Evolutionary conservation across 2,888 invertebrate species (phyloP).

Genomic region (Eutolmus rufibarbis): DNA sequence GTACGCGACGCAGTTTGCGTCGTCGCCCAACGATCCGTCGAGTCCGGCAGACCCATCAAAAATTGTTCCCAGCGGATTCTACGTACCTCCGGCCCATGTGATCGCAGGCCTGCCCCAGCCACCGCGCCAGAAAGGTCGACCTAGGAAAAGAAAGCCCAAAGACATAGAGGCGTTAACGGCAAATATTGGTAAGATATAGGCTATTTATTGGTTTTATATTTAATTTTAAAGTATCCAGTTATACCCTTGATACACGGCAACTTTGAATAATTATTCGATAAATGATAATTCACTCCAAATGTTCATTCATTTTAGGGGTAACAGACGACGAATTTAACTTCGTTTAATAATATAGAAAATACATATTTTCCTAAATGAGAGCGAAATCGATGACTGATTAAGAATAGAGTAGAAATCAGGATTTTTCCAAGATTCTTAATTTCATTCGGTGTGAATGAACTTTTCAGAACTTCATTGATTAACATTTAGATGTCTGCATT

Average conservation of each 20-base stretch:
- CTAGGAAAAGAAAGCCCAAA: conserved; percentile 91
- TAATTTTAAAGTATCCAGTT: not conserved
- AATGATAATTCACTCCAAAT: no score
- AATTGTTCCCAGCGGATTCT: conserved; percentile 64
- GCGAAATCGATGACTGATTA: no score
- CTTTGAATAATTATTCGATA: no score
- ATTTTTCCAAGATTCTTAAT: no score
- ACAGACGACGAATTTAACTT: no score
- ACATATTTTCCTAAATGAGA: no score
- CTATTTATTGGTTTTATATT: not conserved
- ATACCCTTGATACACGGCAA: not conserved
- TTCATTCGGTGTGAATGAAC: no score
- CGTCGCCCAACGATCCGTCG: conserved; percentile 62
- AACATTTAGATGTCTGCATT: no score
- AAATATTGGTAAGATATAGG: conserved; percentile 75
- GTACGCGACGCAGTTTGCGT: conserved; percentile 65
- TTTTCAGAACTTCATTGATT: no score
- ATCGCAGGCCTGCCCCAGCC: conserved; percentile 68
- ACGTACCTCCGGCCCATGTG: conserved; percentile 66
- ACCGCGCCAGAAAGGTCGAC: conserved; percentile 90
- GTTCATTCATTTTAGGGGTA: no score
- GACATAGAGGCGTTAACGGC: conserved; percentile 86
- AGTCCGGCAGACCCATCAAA: conserved; percentile 62
- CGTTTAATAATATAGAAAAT: no score
- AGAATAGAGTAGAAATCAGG: no score